These are phyloP conservation scores for Drosophila neotestacea DNA, from an alignment of 2,888 invertebrate genomes.

Conservation along the genomic window DNA sequence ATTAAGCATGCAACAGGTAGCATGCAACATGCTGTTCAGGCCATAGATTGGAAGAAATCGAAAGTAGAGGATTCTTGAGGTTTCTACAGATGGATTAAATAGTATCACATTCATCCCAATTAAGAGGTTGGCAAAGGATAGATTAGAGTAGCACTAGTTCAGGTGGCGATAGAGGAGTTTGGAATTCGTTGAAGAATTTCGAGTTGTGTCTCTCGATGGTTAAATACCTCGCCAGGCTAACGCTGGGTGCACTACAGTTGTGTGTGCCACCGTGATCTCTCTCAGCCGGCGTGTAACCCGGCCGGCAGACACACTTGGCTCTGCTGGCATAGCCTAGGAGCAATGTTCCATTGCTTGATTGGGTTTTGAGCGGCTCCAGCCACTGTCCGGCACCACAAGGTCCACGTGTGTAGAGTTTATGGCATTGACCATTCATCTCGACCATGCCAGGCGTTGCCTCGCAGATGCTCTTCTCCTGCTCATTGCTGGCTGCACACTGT, in stretches of 20 bases:
- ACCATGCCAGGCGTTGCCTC: constrained; percentile 88
- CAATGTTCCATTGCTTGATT: constrained; percentile 54
- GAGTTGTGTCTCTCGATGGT: constrained; percentile 83
- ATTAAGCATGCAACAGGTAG: constrained; percentile 25
- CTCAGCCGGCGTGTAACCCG: constrained; percentile 86
- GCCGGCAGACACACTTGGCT: constrained; percentile 90
- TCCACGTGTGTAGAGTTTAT: constrained; percentile 91
- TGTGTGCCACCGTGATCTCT: constrained; percentile 69
- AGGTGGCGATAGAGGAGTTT: constrained; percentile 41
- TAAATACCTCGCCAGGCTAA: constrained; percentile 89
- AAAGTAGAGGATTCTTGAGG: constrained; percentile 8
- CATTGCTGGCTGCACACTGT: constrained; percentile 70
- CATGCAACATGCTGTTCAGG: neutral
- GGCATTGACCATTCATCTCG: constrained; percentile 89
- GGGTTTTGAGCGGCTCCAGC: constrained; percentile 87
- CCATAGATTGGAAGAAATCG: constrained; percentile 10
- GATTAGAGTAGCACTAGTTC: constrained; percentile 18
- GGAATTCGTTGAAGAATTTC: constrained; percentile 61
- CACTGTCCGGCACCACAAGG: constrained; percentile 91
- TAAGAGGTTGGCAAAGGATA: constrained; percentile 21
- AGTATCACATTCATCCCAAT: constrained; percentile 26
- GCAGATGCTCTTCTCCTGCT: constrained; percentile 85
- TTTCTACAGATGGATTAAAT: constrained; percentile 9
- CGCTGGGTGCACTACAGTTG: constrained; percentile 88
- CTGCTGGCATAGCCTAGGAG: constrained; percentile 69